A percentile compares a stretch with the other conserved stretches of the same genome.
These are phyloP conservation scores for Diabrotica virgifera DNA, from an alignment of 1,140 invertebrate genomes.

Conservation along the genomic window DNA sequence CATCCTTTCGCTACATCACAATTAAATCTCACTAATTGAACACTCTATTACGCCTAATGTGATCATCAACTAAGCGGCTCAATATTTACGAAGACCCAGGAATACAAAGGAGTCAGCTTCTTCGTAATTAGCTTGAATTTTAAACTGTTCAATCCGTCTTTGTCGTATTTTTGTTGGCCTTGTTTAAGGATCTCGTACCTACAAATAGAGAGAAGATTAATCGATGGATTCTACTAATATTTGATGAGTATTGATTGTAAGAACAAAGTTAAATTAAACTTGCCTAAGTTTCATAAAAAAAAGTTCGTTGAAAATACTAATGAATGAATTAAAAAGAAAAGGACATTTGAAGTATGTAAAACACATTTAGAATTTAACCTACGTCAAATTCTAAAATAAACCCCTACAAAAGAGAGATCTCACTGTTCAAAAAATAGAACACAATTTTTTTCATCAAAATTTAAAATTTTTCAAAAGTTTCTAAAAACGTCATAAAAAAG, in stretches of 20 bases:
- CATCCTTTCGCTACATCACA: neutral
- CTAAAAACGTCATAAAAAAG: no score
- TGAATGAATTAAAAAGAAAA: no score
- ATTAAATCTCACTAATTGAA: constrained; percentile 1
- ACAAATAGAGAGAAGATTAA: constrained; percentile 8
- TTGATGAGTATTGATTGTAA: no score
- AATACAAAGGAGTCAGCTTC: constrained; percentile 68
- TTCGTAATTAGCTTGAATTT: constrained; percentile 73
- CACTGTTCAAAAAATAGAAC: no score
- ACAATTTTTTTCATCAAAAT: no score
- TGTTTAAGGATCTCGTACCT: constrained; percentile 82
- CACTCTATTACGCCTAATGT: neutral
- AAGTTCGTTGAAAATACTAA: neutral
- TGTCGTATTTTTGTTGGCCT: constrained; percentile 76
- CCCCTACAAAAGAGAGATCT: no score
- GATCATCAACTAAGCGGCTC: constrained; percentile 56
- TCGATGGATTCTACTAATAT: no score
- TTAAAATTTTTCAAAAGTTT: no score
- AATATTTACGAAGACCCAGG: constrained; percentile 70
- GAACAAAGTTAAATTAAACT: neutral
- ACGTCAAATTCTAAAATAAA: no score
- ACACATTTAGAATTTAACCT: no score
- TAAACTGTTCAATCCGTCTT: constrained; percentile 84
- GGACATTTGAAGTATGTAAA: no score
- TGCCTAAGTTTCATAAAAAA: neutral